Evolutionary conservation across 2,797 vertebrate genomes (phyloP), one percentile per base, ranked within the genome.

Genomic region (Malurus leucopterus): DNA sequence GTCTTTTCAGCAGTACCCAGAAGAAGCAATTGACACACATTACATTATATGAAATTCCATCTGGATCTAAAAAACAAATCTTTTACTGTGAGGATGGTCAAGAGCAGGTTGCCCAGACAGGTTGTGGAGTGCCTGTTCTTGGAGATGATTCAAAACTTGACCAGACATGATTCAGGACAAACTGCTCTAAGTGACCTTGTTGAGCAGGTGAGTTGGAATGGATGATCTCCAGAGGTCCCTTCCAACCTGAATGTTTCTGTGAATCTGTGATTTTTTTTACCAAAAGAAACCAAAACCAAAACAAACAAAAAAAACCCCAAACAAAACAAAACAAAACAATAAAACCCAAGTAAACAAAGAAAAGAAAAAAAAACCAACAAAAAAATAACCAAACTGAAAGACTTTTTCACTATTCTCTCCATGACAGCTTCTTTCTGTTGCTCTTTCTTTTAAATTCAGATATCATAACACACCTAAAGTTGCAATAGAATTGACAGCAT

Each of bases 401-500:
- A 12, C 1, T 2, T 11, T 34, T 68, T 6, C 18, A 7, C 2
- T 46, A 2, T 46, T 3, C 2, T 58, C 15, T 67, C 17, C 22
- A 13, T 29, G 13, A 49, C 26, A 63, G 19, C 15, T 50, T 24
- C 9, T 2, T 63, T 59, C 13, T 46, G 29, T 50, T 63, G 22
- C 41, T 63, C 44, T 18, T 9, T 79, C 36, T 67, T 67, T 18
- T 36, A 36, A 61, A 15, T 75, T 15, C 17, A 30, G 32, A 11
- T 38, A n/a, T 79, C 36, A 51, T 8, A n/a, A 59, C 58, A 36
- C 9, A 46, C 16, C 8, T 32, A 8, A 32, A 9, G 8, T 30
- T 71, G 30, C 29, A 38, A 24, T 32, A 46, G 22, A 46, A n/a
- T 36, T 59, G 3, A 38, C 20, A 79, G 20, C 2, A 54, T 71